Conservation (phyloP, 1,140 invertebrate genomes). For the Aphaenogaster floridana region DNA sequence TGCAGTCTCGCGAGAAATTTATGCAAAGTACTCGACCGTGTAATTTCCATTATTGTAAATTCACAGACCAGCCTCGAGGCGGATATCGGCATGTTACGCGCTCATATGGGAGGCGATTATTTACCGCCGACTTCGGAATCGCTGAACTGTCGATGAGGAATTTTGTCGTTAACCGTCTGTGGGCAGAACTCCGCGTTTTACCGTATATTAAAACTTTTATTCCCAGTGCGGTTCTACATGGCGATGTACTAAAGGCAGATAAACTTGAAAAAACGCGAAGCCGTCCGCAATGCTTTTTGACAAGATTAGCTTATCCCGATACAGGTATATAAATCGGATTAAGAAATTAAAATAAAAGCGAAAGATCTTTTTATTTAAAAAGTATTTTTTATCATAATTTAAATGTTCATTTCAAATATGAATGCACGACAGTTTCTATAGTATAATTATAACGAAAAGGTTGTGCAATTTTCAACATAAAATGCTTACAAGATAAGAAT, state of each 20-base stretch:
- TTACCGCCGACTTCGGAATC: constrained; percentile 51
- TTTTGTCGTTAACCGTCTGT: constrained; percentile 46
- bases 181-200: constrained; percentile 41
- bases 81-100: constrained; percentile 63
- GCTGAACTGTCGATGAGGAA: constrained; percentile 54
- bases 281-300: background rate
- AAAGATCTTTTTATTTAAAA: background rate
- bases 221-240: background rate
- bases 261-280: constrained; percentile 9
- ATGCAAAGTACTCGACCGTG: constrained; percentile 63
- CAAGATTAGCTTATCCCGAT: background rate
- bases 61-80: constrained; percentile 43
- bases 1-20: constrained; percentile 44
- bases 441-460: background rate
- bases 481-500: background rate
- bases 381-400: background rate
- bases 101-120: constrained; percentile 50
- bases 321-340: background rate
- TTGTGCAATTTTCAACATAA: background rate
- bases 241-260: constrained; percentile 1
- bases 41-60: constrained; percentile 66
- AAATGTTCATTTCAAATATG: background rate
- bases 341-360: constrained; percentile 12
- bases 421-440: background rate
- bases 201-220: constrained; percentile 44